Conservation (phyloP, 2,797 vertebrate genomes). For the Trichosurus vulpecula region DNA sequence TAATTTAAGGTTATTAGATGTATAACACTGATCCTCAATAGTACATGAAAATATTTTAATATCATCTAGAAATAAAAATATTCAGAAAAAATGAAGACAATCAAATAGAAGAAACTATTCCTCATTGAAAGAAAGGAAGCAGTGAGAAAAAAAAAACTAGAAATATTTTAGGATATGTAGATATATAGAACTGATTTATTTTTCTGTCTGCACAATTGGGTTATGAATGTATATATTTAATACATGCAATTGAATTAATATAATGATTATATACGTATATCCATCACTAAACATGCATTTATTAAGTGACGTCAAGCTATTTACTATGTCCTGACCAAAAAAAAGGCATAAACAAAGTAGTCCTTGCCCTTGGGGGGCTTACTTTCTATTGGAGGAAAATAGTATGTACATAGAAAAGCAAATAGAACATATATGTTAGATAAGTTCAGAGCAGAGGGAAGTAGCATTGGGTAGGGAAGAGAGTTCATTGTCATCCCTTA, state of each 20-base stretch:
- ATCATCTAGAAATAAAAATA: background rate
- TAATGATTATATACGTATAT: background rate
- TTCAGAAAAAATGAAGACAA: background rate
- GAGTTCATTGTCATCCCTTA: too few relatives aligned
- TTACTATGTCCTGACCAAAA: too few relatives aligned
- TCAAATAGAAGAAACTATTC: background rate
- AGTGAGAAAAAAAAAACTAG: background rate
- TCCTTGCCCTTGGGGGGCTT: background rate
- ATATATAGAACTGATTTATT: background rate
- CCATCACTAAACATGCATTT: background rate
- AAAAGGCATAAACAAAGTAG: too few relatives aligned
- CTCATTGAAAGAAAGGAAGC: background rate
- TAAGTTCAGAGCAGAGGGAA: background rate
- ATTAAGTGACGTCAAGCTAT: background rate
- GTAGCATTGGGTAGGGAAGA: background rate
- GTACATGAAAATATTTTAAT: background rate
- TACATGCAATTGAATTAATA: background rate
- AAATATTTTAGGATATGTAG: background rate
- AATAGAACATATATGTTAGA: background rate
- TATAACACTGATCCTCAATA: background rate
- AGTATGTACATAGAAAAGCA: background rate
- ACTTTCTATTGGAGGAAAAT: background rate
- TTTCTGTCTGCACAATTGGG: background rate
- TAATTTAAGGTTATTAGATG: background rate
- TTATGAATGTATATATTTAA: background rate